phyloP scores from a whole-genome alignment of 2,888 invertebrate genomes.

The Oligia latruncula region DNA sequence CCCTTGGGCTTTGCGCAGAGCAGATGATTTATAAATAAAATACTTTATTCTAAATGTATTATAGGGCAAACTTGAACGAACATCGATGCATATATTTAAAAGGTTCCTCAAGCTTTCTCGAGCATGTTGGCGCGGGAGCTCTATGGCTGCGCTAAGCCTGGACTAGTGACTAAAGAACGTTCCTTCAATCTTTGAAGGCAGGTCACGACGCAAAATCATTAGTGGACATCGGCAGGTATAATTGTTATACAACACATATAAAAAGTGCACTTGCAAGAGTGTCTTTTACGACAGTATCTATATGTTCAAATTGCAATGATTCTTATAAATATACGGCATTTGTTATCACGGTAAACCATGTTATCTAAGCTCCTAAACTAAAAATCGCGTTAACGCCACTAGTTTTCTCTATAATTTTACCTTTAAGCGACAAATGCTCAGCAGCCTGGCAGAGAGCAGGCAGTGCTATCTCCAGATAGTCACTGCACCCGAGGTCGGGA shows the following conservation, averaged over 20 bases:
- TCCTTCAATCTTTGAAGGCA: background rate
- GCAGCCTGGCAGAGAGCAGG: conserved; percentile 95
- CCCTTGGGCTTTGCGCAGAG: background rate
- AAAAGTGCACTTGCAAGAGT: background rate
- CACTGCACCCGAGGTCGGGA: conserved; percentile 93
- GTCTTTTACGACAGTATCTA: background rate
- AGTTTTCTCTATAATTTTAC: conserved; percentile 65
- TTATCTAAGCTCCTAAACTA: too few relatives aligned
- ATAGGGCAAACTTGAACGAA: background rate
- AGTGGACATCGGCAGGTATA: background rate
- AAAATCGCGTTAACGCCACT: background rate
- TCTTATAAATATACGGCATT: background rate
- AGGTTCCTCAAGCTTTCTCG: background rate
- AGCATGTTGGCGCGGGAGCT: background rate
- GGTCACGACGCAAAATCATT: background rate
- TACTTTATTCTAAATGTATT: background rate
- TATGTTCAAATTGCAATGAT: background rate
- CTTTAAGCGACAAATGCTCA: conserved; percentile 92
- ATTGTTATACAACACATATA: background rate
- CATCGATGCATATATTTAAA: background rate
- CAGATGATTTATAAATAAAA: background rate
- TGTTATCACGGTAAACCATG: background rate
- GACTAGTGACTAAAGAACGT: background rate
- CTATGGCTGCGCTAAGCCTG: background rate
- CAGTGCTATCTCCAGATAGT: conserved; percentile 95